phyloP scores from a whole-genome alignment of 92 coral and sea anemone genomes.

The Actinostola sp. region DNA sequence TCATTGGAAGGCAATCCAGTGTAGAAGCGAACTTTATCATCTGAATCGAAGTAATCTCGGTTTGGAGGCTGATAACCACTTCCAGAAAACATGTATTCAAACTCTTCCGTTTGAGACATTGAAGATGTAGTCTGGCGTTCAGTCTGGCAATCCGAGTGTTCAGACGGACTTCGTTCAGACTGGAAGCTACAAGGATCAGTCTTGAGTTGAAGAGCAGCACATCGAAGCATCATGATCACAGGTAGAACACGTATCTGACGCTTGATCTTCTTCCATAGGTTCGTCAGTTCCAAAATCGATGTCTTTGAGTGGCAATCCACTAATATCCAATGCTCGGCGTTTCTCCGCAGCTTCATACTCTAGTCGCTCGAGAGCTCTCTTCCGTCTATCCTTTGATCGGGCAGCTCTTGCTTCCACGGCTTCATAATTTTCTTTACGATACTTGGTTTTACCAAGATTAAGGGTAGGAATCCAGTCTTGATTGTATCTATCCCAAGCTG shows the following conservation, averaged over 20 bases:
- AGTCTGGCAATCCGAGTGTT: conserved; percentile 20
- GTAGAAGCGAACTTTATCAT: conserved; percentile 49
- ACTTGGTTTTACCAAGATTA: conserved; percentile 30
- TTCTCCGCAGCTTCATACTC: conserved; percentile 30
- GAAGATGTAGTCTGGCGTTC: conserved; percentile 13
- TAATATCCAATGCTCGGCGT: conserved; percentile 17
- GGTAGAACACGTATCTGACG: no score
- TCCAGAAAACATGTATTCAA: conserved; percentile 44
- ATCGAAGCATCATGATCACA: no score
- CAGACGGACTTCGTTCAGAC: conserved; percentile 6
- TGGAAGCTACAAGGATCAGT: no score
- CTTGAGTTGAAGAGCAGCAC: no score
- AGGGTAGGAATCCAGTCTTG: conserved; percentile 55
- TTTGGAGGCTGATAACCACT: conserved; percentile 35
- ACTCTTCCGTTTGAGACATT: conserved; percentile 48
- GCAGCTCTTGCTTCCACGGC: conserved; percentile 24
- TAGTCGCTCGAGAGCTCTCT: conserved; percentile 31
- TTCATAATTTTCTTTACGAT: background rate
- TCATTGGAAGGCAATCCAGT: conserved; percentile 40
- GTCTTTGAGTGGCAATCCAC: conserved; percentile 26
- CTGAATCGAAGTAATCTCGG: conserved; percentile 19
- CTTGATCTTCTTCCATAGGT: no score
- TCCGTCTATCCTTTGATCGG: conserved; percentile 28
- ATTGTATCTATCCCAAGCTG: conserved; percentile 50
- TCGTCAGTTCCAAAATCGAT: conserved; percentile 25